Conservation (phyloP, 53 echinoderm and acorn worm genomes). For the Glandiceps talaboti region DNA sequence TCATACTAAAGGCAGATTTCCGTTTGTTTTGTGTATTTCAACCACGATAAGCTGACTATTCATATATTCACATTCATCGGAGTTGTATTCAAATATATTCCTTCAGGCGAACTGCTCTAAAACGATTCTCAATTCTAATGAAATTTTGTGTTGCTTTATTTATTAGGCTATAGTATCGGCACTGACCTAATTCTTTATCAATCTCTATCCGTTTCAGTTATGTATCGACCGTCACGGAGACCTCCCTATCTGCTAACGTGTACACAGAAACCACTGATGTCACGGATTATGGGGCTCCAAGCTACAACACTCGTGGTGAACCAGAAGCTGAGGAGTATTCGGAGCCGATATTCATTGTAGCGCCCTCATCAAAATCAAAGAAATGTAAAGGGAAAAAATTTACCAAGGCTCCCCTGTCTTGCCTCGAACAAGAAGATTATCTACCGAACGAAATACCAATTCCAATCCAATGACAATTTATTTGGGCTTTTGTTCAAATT, state of each 20-base stretch:
- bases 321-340: not conserved
- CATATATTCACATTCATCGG: no score
- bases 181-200: no score
- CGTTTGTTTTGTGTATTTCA: no score
- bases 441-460: not conserved
- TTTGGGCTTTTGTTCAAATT: no score
- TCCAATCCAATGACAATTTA: not conserved
- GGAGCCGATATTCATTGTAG: not conserved
- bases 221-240: not conserved
- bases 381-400: not conserved
- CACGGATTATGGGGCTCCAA: not conserved
- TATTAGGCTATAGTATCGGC: no score
- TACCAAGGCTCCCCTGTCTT: not conserved
- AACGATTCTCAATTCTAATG: no score
- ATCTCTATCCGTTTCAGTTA: not conserved
- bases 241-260: not conserved
- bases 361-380: not conserved
- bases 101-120: no score
- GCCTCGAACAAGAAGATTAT: not conserved
- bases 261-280: not conserved
- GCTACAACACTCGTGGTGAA: not conserved
- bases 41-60: no score
- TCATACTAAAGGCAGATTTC: no score
- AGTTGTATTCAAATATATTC: no score
- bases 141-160: no score